Base-by-base conservation (phyloP, 2,888 invertebrate species). In the Zootermopsis nevadensis region DNA sequence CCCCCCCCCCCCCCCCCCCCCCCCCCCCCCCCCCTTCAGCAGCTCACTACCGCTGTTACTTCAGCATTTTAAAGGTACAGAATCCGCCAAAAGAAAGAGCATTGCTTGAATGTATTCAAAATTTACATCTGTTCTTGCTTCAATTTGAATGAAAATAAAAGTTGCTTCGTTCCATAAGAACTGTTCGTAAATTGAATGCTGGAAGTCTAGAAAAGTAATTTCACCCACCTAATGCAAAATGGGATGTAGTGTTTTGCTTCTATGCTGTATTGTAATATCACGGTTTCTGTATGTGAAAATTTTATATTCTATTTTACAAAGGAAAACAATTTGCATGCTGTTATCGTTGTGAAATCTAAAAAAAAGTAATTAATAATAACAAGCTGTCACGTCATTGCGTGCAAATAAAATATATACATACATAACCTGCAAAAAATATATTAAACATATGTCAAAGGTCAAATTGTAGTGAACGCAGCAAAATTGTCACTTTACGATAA, bases 111-210 rank as follows among this genome's bases (percentile, higher is more conserved):
- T 79, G 38, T 60, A 27, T 19, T 79, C 60, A 35, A 66, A 79
- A 12, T 79, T 66, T 79, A 79, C 77, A 55, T 55, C 33, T 77
- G 55, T 77, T 53, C 77, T 48, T 31, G 22, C 24, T 27, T 12
- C 31, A 31, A 53, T 77, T 77, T 55, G 77, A 77, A 77, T 77
- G 77, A 31, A 77, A 55, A 77, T 77, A 77, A 77, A 77, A 77
- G 55, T 76, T 22, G 27, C 76, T 42, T 76, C 33, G 12, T 27
- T 42, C 55, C 55, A 31, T 33, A 42, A 55, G 31, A 48, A 33
- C 6, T 48, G 24, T 53, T 31, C 55, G 55, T 77, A 55, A 77
- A 53, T 55, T 77, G 77, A 77, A 55, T 77, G 24, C 77, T 53
- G 48, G 55, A 24, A 55, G 76, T 42, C 76, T 48, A 76, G n/a